Percentiles rank a stretch among this genome's conserved stretches.
These are phyloP conservation scores for Macrotus californicus DNA, from an alignment of 2,113 vertebrate species.

Conservation along the genomic window DNA sequence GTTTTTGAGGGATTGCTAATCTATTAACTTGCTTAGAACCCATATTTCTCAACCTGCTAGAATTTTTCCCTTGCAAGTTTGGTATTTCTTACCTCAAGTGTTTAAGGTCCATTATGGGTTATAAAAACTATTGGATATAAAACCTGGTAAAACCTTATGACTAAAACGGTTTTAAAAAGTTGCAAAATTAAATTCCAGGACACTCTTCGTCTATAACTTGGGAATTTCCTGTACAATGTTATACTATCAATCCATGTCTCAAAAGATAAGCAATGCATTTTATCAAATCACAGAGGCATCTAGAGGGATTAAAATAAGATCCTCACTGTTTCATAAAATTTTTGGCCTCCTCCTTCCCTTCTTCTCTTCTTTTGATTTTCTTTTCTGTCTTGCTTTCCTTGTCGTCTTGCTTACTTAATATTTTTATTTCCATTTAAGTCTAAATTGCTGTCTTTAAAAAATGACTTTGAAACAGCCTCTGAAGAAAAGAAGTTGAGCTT, in stretches of 20 bases:
- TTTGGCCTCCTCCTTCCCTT: neutral
- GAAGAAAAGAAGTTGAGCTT: neutral
- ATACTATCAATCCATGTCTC: neutral
- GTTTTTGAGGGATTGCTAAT: neutral
- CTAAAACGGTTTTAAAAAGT: neutral
- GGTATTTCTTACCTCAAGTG: neutral
- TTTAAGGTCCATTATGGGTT: neutral
- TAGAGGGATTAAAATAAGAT: neutral
- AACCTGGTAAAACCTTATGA: neutral
- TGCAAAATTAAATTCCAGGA: neutral
- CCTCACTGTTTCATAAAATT: neutral
- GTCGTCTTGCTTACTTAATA: neutral
- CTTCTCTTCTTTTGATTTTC: neutral
- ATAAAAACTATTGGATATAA: neutral
- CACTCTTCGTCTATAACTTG: neutral
- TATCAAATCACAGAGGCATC: neutral
- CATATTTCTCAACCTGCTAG: neutral
- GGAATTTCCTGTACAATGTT: neutral
- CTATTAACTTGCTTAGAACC: neutral
- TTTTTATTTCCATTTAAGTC: neutral
- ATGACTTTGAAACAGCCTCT: conserved; percentile 23
- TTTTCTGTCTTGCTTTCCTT: neutral
- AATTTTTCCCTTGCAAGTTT: neutral
- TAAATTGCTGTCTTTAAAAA: neutral
- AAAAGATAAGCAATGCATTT: neutral